Base-by-base conservation (phyloP, 2,113 vertebrate species). In the Cephalopterus ornatus region DNA sequence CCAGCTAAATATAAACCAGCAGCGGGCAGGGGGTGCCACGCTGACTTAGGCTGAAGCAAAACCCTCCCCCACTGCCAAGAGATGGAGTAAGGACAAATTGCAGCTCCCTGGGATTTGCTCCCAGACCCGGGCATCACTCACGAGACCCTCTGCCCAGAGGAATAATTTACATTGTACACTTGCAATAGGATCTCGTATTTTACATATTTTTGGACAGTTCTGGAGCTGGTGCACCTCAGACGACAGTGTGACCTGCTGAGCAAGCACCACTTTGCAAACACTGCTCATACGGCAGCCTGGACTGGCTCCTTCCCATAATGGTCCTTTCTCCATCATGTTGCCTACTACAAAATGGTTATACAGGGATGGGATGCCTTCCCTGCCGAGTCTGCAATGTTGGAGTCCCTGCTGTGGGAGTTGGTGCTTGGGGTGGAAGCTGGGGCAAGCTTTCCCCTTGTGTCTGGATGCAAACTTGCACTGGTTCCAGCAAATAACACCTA, bases 221-320 rank as follows among this genome's bases (percentile, higher is more conserved):
- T 56, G 63, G 39, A 46, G 46, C 50, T 41, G 62, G 33, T 27
- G 33, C 53, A 59, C 4, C 27, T 14, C 2, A 2, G 46, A 42
- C 6, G 3, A 18, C 17, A 42, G 49, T 0, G 0, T 2, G 8
- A 39, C 55, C 5, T 0, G 26, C 46, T 3, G 5, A 75, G 16
- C 86, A 7, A 74, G 24, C 61, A 67, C 1, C n/a, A 11, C 42
- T 30, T 14, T 5, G 23, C 72, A 71, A 78, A 53, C 12, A 8
- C 26, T 1, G 2, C 53, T 65, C 2, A 0, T 2, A 12, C 0
- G 0, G 67, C 33, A 71, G 56, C 47, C 44, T 42, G 49, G 15
- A 41, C n/a, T 1, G 1, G 26, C 26, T 85, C 67, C 11, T n/a
- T 67, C 26, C 55, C 4, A 0, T 3, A 14, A 4, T 0, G 1